Base-by-base conservation (phyloP, 2,797 vertebrate species). In the Balearica regulorum region DNA sequence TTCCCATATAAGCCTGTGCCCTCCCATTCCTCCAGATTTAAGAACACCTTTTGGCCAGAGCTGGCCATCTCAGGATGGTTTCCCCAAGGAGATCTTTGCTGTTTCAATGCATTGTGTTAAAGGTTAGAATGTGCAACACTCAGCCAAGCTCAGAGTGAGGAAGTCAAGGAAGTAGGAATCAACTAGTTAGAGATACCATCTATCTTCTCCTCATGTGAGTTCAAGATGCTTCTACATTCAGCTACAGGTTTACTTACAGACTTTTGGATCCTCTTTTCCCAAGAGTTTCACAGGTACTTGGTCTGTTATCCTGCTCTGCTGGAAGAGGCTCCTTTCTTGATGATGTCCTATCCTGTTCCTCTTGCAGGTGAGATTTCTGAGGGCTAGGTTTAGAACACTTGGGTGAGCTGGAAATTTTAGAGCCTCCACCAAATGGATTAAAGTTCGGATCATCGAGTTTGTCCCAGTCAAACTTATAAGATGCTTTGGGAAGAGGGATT, bases 361-460 rank as follows among this genome's bases (percentile, higher is more conserved):
- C 87, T 22, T 64, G 39, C 60, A 78, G 37, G 16, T 24, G 20
- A 73, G 5, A 26, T 37, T 68, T 83, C 17, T 78, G 90, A 31
- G 5, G 20, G 41, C 19, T 65, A 39, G 65, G 41, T 16, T 95
- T 35, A 64, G 91, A 84, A 29, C 21, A 6, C 46, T 94, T 69
- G 10, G 97, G 97, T 26, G 98, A 98, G 71, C 96, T 97, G 25
- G 44, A 96, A 78, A 99, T 96, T 78, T 82, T 97, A 6, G 93
- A 90, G 61, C 94, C 97, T 29, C 97, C 97, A 62, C 98, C 97
- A 89, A 99, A 98, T 0, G 98, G 98, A 92, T 98, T 98, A 44
- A 98, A 98, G 96, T 98, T 97, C 7, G 98, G 98, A 93, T 99
- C 98, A 15, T 98, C 98, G 57, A 98, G 95, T 71, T 98, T 98